Percentiles rank a stretch among this genome's conserved stretches.
phyloP scores from a whole-genome alignment of 2,797 vertebrate genomes.

The Peromyscus eremicus region DNA sequence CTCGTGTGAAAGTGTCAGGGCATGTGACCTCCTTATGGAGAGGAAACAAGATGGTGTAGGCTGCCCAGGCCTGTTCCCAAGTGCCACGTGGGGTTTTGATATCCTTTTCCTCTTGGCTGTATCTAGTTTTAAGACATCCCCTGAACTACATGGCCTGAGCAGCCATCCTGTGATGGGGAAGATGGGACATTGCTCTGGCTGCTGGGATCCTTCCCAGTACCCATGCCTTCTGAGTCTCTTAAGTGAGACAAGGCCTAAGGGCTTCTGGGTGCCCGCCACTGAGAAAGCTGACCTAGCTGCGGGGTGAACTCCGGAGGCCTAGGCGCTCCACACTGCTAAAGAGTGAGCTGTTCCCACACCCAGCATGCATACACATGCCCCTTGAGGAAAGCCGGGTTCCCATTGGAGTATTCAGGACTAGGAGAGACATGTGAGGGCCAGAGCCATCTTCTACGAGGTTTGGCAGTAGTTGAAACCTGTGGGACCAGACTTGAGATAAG shows the following conservation, averaged over 20 bases:
- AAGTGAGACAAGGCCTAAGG: background rate
- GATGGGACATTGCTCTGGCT: slow-evolving; percentile 26
- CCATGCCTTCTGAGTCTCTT: background rate
- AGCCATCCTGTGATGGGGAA: background rate
- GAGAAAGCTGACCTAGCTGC: background rate
- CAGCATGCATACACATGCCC: too few relatives aligned
- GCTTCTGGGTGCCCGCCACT: background rate
- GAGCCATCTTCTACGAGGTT: background rate
- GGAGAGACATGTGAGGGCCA: background rate
- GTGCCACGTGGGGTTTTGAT: background rate
- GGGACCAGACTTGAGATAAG: background rate
- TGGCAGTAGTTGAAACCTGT: background rate
- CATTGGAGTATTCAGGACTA: slow-evolving; percentile 38
- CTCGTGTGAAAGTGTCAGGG: background rate
- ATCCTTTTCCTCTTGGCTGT: background rate
- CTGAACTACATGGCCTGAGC: slow-evolving; percentile 49
- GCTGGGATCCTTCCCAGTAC: background rate
- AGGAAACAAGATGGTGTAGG: background rate
- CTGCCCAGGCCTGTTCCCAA: background rate
- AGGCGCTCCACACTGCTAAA: background rate
- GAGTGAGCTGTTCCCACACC: background rate
- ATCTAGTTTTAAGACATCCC: slow-evolving; percentile 46
- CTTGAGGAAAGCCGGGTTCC: slow-evolving; percentile 66
- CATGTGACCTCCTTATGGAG: background rate
- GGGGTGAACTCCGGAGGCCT: background rate